Evolutionary conservation across 2,797 vertebrate species (phyloP).

Genomic region (Microcaecilia unicolor): DNA sequence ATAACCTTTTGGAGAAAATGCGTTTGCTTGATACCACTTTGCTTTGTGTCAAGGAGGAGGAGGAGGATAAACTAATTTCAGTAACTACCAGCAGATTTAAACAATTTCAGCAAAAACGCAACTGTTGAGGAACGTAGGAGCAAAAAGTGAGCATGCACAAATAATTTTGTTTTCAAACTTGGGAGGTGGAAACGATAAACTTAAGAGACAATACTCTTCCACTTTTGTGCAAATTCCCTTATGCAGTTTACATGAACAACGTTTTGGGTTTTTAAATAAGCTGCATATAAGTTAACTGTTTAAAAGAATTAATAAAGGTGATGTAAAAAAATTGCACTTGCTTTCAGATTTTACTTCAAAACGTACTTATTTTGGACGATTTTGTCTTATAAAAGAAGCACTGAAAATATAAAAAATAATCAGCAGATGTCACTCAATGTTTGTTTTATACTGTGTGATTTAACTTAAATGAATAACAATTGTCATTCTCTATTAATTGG

Average conservation of each 20-base stretch:
- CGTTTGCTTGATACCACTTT: constrained; percentile 34
- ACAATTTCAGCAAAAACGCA: constrained; percentile 33
- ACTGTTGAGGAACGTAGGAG: constrained; percentile 22
- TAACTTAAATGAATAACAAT: too few species aligned
- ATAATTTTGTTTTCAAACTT: constrained; percentile 34
- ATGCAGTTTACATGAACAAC: constrained; percentile 45
- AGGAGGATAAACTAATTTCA: constrained; percentile 25
- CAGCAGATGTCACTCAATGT: too few species aligned
- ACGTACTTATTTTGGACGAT: too few species aligned
- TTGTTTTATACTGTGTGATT: too few species aligned
- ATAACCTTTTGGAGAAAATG: constrained; percentile 30
- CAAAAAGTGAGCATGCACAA: constrained; percentile 45
- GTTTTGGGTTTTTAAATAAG: constrained; percentile 33
- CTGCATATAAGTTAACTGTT: constrained; percentile 36
- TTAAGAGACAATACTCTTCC: constrained; percentile 38
- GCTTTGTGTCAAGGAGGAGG: constrained; percentile 19
- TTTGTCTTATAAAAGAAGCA: too few species aligned
- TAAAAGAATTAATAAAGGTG: constrained; percentile 51
- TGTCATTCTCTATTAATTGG: too few species aligned
- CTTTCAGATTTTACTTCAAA: constrained; percentile 42
- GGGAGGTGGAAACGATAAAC: constrained; percentile 21
- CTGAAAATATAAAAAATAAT: too few species aligned
- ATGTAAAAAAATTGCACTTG: constrained; percentile 36
- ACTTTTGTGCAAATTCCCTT: constrained; percentile 34
- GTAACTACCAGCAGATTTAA: constrained; percentile 34